A percentile compares a stretch with the other conserved stretches of the same genome.
phyloP scores from a whole-genome alignment of 2,113 vertebrate genomes.

The Ardeotis arabs region DNA sequence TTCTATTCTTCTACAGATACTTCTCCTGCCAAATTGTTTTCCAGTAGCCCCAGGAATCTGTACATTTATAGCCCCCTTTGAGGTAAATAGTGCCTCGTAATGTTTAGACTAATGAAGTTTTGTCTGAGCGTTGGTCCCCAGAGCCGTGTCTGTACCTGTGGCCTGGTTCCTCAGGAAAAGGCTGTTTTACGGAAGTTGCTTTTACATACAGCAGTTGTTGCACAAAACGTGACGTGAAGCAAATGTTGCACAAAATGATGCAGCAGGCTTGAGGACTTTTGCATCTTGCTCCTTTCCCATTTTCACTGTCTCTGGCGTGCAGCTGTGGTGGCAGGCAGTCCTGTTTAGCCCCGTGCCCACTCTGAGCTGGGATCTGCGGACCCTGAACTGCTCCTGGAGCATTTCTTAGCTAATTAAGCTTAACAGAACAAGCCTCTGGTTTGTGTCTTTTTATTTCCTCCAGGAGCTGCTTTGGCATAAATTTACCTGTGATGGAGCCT shows the following conservation, averaged over 20 bases:
- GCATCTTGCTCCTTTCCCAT: not conserved
- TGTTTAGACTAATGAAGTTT: not conserved
- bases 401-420: not conserved
- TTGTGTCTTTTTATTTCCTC: not conserved
- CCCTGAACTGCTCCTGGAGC: not conserved
- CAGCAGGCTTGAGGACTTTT: not conserved
- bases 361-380: not conserved
- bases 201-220: not conserved
- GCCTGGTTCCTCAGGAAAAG: not conserved
- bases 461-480: not conserved
- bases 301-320: not conserved
- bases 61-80: not conserved
- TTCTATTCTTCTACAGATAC: not conserved
- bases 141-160: not conserved
- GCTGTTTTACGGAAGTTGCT: not conserved
- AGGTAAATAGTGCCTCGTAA: not conserved
- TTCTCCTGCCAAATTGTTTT: not conserved
- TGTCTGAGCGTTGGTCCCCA: not conserved
- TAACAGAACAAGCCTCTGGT: not conserved
- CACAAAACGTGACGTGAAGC: not conserved
- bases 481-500: not conserved
- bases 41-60: not conserved
- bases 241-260: not conserved
- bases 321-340: not conserved
- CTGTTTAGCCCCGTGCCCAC: rapidly evolving